Conservation (phyloP, 2,113 vertebrate genomes). For the Percopsis transmontana region DNA sequence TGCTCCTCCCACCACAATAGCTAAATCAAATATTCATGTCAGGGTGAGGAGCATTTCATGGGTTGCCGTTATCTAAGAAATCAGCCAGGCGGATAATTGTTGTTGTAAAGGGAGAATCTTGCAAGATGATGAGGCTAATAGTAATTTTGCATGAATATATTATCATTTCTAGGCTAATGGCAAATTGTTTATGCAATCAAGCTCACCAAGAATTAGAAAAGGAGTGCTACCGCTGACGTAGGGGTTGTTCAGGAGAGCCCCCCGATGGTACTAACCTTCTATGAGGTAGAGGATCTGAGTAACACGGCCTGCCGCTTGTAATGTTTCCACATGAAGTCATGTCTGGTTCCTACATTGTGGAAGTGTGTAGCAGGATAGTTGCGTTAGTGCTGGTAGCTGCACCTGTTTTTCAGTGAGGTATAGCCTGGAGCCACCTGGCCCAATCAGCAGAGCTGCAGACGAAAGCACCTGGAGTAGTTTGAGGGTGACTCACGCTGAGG, state of each 20-base stretch:
- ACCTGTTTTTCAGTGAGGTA: conserved; percentile 62
- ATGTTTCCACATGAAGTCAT: conserved; percentile 44
- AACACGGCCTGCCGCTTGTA: conserved; percentile 31
- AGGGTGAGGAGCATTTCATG: conserved; percentile 44
- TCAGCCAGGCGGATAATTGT: conserved; percentile 58
- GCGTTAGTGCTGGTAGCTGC: conserved; percentile 33
- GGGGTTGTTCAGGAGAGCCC: conserved; percentile 31
- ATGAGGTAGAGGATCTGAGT: conserved; percentile 50
- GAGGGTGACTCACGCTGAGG: conserved; percentile 57
- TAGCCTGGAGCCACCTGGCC: conserved; percentile 49
- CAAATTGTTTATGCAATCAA: conserved; percentile 25
- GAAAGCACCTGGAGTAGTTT: conserved; percentile 68
- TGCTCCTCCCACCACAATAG: conserved; percentile 34
- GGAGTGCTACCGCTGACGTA: conserved; percentile 2
- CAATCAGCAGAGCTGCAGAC: conserved; percentile 12
- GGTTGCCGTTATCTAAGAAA: conserved; percentile 52
- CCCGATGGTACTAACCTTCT: conserved; percentile 53
- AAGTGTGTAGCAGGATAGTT: conserved; percentile 24
- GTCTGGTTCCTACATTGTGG: conserved; percentile 20
- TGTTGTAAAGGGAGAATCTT: conserved; percentile 50
- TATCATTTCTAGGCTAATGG: conserved; percentile 18
- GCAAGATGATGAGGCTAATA: conserved; percentile 49
- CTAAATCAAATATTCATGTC: conserved; percentile 58
- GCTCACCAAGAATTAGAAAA: conserved; percentile 28
- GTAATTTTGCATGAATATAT: conserved; percentile 20